These are phyloP conservation scores for Oceanodroma tethys DNA, from an alignment of 2,113 vertebrate species.

Conservation along the genomic window DNA sequence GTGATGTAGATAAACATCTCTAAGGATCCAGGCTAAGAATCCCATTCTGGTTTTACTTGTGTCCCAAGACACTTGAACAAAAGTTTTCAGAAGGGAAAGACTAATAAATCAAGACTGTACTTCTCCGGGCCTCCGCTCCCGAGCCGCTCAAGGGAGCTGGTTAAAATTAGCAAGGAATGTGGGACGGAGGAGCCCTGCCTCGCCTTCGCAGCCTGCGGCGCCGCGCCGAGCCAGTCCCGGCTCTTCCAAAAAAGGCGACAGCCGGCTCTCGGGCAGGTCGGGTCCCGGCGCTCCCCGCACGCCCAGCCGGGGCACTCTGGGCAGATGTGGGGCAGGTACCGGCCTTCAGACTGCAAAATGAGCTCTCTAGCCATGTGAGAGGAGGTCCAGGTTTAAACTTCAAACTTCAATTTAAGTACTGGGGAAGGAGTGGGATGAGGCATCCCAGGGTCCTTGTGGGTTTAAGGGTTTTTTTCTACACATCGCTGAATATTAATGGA, in stretches of 20 bases:
- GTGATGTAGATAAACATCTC: not conserved
- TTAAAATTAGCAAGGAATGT: slow-evolving; percentile 72
- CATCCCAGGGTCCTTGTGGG: no score
- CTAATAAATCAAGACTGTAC: slow-evolving; percentile 20
- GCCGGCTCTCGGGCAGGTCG: fast-evolving
- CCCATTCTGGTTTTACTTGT: slow-evolving; percentile 38
- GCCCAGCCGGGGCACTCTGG: not conserved
- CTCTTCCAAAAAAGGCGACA: slow-evolving; percentile 53
- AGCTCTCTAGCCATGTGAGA: fast-evolving
- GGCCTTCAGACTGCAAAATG: fast-evolving
- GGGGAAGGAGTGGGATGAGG: not conserved
- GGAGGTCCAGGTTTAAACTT: not conserved
- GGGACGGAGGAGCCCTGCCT: slow-evolving; percentile 1
- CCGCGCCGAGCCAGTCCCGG: not conserved
- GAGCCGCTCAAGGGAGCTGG: not conserved
- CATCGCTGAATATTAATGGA: fast-evolving
- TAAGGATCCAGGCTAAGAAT: not conserved
- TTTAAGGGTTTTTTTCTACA: not conserved
- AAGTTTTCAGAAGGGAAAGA: slow-evolving; percentile 22
- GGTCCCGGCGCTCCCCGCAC: fast-evolving
- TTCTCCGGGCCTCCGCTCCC: not conserved
- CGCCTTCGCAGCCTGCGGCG: not conserved
- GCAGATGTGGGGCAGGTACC: not conserved
- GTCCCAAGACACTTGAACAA: not conserved
- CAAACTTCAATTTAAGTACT: fast-evolving